Percentiles rank a stretch among this genome's conserved stretches.
Evolutionary conservation across 2,888 invertebrate species (phyloP).

Genomic region (Agonopterix alstromeriana): DNA sequence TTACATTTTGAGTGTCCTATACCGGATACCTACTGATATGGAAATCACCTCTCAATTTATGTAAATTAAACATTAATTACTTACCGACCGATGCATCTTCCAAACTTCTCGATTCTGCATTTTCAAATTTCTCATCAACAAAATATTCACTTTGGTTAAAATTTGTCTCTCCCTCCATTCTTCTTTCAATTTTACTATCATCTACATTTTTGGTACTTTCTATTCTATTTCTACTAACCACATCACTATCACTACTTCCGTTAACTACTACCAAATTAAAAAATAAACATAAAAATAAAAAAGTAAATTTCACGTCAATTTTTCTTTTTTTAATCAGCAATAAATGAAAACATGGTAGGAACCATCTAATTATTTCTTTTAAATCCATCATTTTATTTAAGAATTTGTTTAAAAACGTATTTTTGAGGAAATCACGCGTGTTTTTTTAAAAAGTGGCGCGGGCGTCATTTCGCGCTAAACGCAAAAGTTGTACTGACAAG

Average conservation of each 20-base stretch:
- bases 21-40: neutral
- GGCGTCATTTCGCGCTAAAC: conserved; percentile 42
- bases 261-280: conserved; percentile 37
- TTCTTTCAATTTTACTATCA: conserved; percentile 7
- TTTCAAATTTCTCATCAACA: neutral
- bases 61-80: conserved; percentile 5
- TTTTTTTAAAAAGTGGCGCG: conserved; percentile 8
- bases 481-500: conserved; percentile 33
- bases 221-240: conserved; percentile 15
- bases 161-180: conserved; percentile 18
- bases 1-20: too few species aligned
- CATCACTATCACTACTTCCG: conserved; percentile 25
- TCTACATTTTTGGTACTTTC: conserved; percentile 32
- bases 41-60: neutral
- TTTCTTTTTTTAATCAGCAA: conserved; percentile 35
- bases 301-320: conserved; percentile 31
- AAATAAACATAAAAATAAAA: conserved; percentile 50
- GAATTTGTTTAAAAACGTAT: conserved; percentile 12
- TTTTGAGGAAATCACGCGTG: conserved; percentile 6
- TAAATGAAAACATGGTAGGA: conserved; percentile 64
- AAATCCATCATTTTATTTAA: conserved; percentile 53
- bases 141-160: conserved; percentile 29
- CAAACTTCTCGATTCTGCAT: conserved; percentile 6
- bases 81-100: conserved; percentile 23
- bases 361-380: conserved; percentile 70